Base-by-base conservation (phyloP, 1,140 invertebrate species). In the Drosophila willistoni region DNA sequence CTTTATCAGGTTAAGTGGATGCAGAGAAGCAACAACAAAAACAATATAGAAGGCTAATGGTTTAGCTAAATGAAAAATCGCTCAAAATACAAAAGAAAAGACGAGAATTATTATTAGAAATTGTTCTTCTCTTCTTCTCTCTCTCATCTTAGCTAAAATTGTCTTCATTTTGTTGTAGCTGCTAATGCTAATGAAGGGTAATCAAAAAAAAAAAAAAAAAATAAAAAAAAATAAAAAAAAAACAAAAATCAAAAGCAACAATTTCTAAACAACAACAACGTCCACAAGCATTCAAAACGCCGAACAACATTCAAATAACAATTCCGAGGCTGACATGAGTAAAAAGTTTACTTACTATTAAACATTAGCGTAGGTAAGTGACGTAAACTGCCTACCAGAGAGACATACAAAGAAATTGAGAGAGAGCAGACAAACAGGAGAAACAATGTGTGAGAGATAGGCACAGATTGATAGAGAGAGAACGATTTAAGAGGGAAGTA, bases 301-400 rank as follows among this genome's bases (percentile, higher is more conserved):
- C 39, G 42, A 60, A 55, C 67, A 51, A 71, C 33, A 41, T 59
- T 60, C 44, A 73, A 69, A 72, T 44, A 56, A 42, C 71, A 62
- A 68, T 74, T 74, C 14, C 44, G 59, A 68, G 56, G 57, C 59
- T 44, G 10, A 36, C 44, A 41, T 13, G 17, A 42, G 13, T 22
- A 3, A 22, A 29, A 25, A 36, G 39, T 55, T 39, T 12, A 6
- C 19, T n/a, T 62, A 86, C 87, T 83, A 87, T 83, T 87, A 83
- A 82, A 79, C 79, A 87, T 86, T 86, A 82, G 79, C 79, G 79
- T 86, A 87, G 82, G 79, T 87, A 86, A 82, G 78, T 85, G 78
- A 66, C 61, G 68, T 81, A 51, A 69, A 63, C 42, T 61, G 39
- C 25, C 36, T 51, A 51, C 17, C n/a, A 55, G 25, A 65, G n/a